phyloP scores from a whole-genome alignment of 1,140 invertebrate species.

The Danaus melanippus region DNA sequence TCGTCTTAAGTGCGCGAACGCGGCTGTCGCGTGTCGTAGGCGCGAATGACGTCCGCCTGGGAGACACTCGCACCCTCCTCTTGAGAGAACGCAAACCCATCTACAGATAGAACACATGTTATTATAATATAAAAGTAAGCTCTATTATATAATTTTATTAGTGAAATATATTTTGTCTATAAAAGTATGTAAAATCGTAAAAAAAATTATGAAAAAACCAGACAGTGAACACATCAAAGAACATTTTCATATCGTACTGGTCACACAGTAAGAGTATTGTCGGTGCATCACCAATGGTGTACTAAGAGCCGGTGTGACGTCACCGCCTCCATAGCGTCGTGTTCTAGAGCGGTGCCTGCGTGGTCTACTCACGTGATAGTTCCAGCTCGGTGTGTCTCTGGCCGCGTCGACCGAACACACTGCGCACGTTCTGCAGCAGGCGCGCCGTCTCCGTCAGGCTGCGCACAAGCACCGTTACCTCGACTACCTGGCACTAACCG shows the following conservation, averaged over 20 bases:
- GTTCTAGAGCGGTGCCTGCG: constrained; percentile 56
- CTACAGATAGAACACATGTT: constrained; percentile 67
- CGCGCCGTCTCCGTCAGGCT: constrained; percentile 96
- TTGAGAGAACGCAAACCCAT: constrained; percentile 99
- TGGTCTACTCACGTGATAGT: constrained; percentile 87
- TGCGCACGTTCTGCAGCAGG: constrained; percentile 92
- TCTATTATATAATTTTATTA: no score
- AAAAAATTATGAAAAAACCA: no score
- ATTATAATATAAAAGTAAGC: no score
- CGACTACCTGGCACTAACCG: constrained; percentile 16
- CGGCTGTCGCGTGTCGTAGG: constrained; percentile 92
- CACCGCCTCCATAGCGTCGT: neutral
- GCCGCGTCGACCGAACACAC: constrained; percentile 88
- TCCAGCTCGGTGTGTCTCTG: constrained; percentile 88
- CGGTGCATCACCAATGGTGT: no score
- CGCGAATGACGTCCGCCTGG: constrained; percentile 92
- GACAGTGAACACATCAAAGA: no score
- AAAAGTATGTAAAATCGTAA: no score
- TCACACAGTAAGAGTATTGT: no score
- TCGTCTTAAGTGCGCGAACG: constrained; percentile 81
- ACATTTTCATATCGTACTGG: no score
- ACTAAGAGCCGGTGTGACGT: no score
- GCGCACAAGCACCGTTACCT: constrained; percentile 56
- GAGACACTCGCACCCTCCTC: constrained; percentile 96
- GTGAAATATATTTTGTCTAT: no score